Evolutionary conservation across 2,797 vertebrate genomes (phyloP).

Genomic region (Todus mexicanus): DNA sequence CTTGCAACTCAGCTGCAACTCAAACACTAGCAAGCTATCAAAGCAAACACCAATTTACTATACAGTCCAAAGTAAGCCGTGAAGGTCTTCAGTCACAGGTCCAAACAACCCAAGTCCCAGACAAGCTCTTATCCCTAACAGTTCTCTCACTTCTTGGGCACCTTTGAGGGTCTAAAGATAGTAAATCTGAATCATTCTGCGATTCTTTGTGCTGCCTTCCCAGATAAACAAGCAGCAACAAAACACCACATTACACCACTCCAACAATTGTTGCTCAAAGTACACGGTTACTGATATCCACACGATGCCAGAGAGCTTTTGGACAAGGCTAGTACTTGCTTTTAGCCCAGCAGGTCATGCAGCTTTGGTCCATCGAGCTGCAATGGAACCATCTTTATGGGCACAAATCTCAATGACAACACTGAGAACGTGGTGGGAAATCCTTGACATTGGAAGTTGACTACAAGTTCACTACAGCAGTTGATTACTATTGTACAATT

Average conservation of each 20-base stretch:
- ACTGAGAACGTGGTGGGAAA: neutral
- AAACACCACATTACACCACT: neutral
- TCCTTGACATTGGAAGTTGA: neutral
- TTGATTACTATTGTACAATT: no score
- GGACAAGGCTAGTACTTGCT: neutral
- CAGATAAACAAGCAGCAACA: neutral
- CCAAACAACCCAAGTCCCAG: neutral
- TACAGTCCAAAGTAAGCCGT: neutral
- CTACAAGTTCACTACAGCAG: neutral
- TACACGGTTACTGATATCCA: neutral
- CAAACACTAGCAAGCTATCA: neutral
- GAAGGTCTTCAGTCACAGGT: neutral
- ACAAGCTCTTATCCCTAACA: neutral
- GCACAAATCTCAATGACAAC: neutral
- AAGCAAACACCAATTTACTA: neutral
- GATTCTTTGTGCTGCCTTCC: neutral
- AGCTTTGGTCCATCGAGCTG: neutral
- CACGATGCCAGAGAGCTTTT: rapidly evolving
- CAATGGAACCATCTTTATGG: neutral
- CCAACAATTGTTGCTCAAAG: neutral
- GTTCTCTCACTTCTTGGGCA: neutral
- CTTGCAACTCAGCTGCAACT: neutral
- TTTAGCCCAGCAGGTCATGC: neutral
- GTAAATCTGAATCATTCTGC: neutral
- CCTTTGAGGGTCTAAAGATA: neutral